Base-by-base conservation (phyloP, 2,888 invertebrate genomes). In the Ophonus ardosiacus region DNA sequence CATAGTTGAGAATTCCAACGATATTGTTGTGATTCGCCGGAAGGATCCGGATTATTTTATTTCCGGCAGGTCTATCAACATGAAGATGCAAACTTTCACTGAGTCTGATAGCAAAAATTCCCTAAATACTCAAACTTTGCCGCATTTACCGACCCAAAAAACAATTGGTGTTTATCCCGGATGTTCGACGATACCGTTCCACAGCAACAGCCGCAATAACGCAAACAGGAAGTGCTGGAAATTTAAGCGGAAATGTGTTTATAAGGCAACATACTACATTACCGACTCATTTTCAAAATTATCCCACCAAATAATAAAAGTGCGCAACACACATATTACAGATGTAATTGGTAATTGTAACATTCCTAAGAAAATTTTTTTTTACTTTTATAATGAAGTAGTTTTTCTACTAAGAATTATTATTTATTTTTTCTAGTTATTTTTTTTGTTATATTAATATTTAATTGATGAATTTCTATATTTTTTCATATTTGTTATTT, bases 71-170 rank as follows among this genome's bases (percentile, higher is more conserved):
- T 94, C 95, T 7, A 96, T 96, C 31, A 95, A 95, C 88, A 95
- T 96, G 95, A 92, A 95, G 86, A 94, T 96, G 95, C 96, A 95
- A 71, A 96, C 96, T 56, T 96, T 96, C 89, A 95, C 94, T 18
- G 94, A 95, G 87, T 91, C 90, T 86, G 93, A 91, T 85, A 92
- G 93, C 78, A 90, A 91, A 63, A 90, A 89, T 7, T 90, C 91
- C 0, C 93, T 91, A 63, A 90, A 89, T 7, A 90, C 91, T 0
- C 93, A 92, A 87, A 95, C 95, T 0, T 88, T 95, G 85, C 95
- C 95, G 0, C 95, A 95, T 88, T 94, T 93, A 87, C 94, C 94
- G 1, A 94, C 93, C 0, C 93, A 93, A 87, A 90, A 92, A 7
- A 90, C 90, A 15, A 88, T 90, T 10, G 89, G 90, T 74, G 93